Evolutionary conservation across 2,797 vertebrate genomes (phyloP).

Genomic region (Orientallactaga sibirica): DNA sequence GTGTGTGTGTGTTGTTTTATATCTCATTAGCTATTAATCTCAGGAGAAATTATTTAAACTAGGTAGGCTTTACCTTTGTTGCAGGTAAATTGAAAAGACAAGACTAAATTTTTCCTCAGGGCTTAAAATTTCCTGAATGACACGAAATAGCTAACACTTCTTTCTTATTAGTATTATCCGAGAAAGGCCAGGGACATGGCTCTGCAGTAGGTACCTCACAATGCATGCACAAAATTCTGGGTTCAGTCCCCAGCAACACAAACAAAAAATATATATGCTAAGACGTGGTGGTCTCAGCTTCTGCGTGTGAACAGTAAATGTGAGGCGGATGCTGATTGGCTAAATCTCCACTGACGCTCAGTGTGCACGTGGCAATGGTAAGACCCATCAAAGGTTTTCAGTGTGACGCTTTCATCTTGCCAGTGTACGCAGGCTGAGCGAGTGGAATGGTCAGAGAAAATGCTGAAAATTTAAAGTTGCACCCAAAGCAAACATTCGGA

Average conservation of each 20-base stretch:
- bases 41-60: slow-evolving; percentile 58
- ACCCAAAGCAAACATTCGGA: neutral
- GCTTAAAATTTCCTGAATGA: slow-evolving; percentile 51
- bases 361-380: neutral
- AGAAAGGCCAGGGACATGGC: neutral
- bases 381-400: slow-evolving; percentile 7
- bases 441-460: slow-evolving; percentile 5
- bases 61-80: neutral
- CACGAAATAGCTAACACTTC: slow-evolving; percentile 27
- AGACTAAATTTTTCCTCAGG: slow-evolving; percentile 42
- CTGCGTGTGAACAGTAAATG: neutral
- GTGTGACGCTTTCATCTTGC: neutral
- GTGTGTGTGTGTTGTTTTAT: neutral
- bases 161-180: slow-evolving; percentile 37
- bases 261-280: neutral
- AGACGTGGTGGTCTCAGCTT: neutral
- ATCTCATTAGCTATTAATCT: slow-evolving; percentile 41
- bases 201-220: neutral
- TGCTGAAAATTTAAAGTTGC: neutral
- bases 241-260: too few relatives aligned
- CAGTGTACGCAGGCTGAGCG: slow-evolving; percentile 20
- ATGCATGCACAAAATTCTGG: too few relatives aligned
- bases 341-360: neutral
- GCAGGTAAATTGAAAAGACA: slow-evolving; percentile 35
- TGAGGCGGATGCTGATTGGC: neutral